Base-by-base conservation (phyloP, 2,797 vertebrate species). In the Lutjanus campechanus region DNA sequence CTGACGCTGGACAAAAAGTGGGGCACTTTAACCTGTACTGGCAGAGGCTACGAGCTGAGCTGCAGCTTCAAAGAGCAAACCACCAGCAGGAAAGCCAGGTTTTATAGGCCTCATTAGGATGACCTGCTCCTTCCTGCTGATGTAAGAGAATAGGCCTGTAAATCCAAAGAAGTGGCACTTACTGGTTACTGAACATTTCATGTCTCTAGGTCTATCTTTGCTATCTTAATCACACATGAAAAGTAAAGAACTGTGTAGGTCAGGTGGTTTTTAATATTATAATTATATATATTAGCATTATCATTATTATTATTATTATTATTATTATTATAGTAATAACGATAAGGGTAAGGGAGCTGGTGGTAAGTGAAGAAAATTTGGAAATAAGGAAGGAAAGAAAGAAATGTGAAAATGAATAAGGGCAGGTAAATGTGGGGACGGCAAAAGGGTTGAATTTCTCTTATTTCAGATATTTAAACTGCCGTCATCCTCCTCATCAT, bases 51-150 rank as follows among this genome's bases (percentile, higher is more conserved):
- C 67, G 25, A 17, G 71, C 44, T 66, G 25, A 17, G 71, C 44
- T 66, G 11, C 29, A 59, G 56, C 85, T 88, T 93, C 88, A 93
- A 91, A 93, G 88, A 82, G 82, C 73, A 40, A 47, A 69, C 74
- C 44, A 60, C 63, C 71, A 73, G 84, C 85, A 91, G 89, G 84
- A 89, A 85, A 77, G 29, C 41, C 63, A 10, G 63, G 40, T 74
- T 92, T 92, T 87, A 91, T 72, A 56, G 81, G 60, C 80, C 85
- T 91, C 89, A 89, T 93, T 91, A 93, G 59, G 67, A 84, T 22
- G 62, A 62, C 50, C 63, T 0, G 19, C 51, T 78, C 22, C 82
- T 89, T 91, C 85, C 91, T 89, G 85, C 19, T 46, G 61, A 88
- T 87, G 72, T 44, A 4, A 86, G 19, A 73, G 62, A 84, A 81